phyloP scores from a whole-genome alignment of 2,797 vertebrate genomes.

The Notamacropus eugenii region DNA sequence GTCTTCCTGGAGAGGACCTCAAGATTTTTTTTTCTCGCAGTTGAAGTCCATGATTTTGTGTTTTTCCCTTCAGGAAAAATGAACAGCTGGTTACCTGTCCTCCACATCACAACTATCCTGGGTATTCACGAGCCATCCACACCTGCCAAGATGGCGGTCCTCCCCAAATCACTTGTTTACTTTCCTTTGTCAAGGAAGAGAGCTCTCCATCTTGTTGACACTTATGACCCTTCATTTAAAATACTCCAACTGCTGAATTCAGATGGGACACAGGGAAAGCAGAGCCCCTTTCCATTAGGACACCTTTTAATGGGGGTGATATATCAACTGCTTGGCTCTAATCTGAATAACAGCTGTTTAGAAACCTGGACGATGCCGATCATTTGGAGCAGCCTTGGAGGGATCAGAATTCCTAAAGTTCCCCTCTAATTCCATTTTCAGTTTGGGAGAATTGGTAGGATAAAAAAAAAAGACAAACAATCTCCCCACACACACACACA shows the following conservation, averaged over 20 bases:
- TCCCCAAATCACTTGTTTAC: constrained; percentile 77
- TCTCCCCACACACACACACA: not conserved
- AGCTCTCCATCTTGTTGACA: constrained; percentile 76
- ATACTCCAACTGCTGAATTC: constrained; percentile 73
- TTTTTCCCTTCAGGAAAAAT: not conserved
- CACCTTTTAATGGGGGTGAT: constrained; percentile 74
- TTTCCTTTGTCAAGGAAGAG: constrained; percentile 83
- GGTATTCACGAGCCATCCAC: not conserved
- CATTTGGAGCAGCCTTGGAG: constrained; percentile 73
- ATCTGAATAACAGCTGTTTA: constrained; percentile 79
- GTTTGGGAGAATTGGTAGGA: not conserved
- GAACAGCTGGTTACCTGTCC: not conserved
- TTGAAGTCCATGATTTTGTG: not conserved
- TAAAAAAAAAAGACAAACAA: not conserved
- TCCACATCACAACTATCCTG: not conserved
- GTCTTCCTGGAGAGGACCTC: not conserved
- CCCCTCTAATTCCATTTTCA: constrained; percentile 53
- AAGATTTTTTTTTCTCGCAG: not conserved
- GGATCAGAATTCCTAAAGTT: constrained; percentile 64
- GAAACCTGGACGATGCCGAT: constrained; percentile 74
- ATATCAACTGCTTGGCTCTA: constrained; percentile 74
- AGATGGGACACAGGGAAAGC: constrained; percentile 73
- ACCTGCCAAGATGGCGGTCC: constrained; percentile 57
- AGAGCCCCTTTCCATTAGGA: constrained; percentile 69
- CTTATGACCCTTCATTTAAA: constrained; percentile 74